Evolutionary conservation across 1,140 invertebrate genomes (phyloP).

Genomic region (Zaprionus capensis): DNA sequence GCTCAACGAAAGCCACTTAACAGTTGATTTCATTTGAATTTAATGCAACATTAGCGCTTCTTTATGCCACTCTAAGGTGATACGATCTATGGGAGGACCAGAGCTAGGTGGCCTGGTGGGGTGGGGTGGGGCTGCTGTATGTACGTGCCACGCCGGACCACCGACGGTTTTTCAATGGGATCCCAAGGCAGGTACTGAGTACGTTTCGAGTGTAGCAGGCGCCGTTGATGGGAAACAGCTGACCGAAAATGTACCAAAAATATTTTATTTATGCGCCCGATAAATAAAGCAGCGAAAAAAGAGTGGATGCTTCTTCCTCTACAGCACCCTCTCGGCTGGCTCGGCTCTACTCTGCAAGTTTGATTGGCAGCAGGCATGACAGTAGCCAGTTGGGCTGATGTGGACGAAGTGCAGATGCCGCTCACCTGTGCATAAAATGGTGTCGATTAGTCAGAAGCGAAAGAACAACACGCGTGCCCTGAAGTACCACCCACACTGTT

Average conservation of each 20-base stretch:
- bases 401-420: slow-evolving; percentile 43
- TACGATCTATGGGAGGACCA: slow-evolving; percentile 51
- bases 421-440: slow-evolving; percentile 28
- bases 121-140: no score
- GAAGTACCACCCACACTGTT: slow-evolving; percentile 3
- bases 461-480: not conserved
- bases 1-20: slow-evolving; percentile 80
- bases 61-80: slow-evolving; percentile 66
- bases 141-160: slow-evolving; percentile 39
- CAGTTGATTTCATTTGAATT: slow-evolving; percentile 83
- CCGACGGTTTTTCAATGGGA: slow-evolving; percentile 48
- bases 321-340: not conserved
- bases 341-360: not conserved
- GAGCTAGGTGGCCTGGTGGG: not conserved
- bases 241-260: slow-evolving; percentile 70
- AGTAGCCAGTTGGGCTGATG: slow-evolving; percentile 8
- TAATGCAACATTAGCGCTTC: slow-evolving; percentile 81
- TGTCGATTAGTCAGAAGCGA: not conserved
- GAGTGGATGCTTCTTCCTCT: not conserved
- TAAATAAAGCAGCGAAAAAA: slow-evolving; percentile 67
- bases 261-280: slow-evolving; percentile 78
- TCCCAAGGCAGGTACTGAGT: slow-evolving; percentile 2
- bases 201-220: slow-evolving; percentile 55
- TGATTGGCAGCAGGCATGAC: slow-evolving; percentile 53
- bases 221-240: slow-evolving; percentile 80